phyloP scores from a whole-genome alignment of 2,797 vertebrate genomes.

The Ceryle rudis region DNA sequence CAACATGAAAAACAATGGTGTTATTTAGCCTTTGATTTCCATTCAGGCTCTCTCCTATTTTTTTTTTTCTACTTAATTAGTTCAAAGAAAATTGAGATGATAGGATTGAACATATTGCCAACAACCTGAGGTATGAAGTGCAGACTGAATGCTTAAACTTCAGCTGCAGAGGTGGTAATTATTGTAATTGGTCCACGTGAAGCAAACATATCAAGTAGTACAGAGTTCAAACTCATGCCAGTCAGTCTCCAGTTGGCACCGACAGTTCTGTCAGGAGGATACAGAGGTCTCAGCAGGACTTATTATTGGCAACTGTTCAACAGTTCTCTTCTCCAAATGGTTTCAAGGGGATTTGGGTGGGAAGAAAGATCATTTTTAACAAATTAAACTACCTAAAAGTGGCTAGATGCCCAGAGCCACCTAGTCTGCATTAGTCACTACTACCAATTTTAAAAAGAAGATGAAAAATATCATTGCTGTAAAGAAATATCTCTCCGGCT shows the following conservation, averaged over 20 bases:
- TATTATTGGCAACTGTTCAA: conserved; percentile 61
- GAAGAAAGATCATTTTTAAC: conserved; percentile 65
- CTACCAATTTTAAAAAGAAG: background rate
- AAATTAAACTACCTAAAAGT: conserved; percentile 70
- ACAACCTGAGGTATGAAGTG: conserved; percentile 45
- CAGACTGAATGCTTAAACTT: background rate
- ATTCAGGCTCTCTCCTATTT: background rate
- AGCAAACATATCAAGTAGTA: conserved; percentile 28
- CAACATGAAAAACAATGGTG: background rate
- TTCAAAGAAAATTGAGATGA: conserved; percentile 46
- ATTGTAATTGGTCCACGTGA: conserved; percentile 58
- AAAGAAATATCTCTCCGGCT: background rate
- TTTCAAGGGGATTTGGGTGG: conserved; percentile 61
- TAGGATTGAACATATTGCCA: conserved; percentile 31
- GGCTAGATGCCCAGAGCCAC: conserved; percentile 57
- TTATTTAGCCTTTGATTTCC: background rate
- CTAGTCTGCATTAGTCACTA: conserved; percentile 35
- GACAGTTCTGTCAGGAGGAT: conserved; percentile 46
- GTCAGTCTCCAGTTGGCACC: conserved; percentile 63
- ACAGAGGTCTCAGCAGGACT: conserved; percentile 63
- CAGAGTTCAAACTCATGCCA: conserved; percentile 61
- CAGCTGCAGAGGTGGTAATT: conserved; percentile 62
- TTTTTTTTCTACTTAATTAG: conserved; percentile 49
- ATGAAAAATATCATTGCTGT: conserved; percentile 11
- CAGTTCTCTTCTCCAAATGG: conserved; percentile 63